Base-by-base conservation (phyloP, 2,888 invertebrate species). In the Drosophila putrida region DNA sequence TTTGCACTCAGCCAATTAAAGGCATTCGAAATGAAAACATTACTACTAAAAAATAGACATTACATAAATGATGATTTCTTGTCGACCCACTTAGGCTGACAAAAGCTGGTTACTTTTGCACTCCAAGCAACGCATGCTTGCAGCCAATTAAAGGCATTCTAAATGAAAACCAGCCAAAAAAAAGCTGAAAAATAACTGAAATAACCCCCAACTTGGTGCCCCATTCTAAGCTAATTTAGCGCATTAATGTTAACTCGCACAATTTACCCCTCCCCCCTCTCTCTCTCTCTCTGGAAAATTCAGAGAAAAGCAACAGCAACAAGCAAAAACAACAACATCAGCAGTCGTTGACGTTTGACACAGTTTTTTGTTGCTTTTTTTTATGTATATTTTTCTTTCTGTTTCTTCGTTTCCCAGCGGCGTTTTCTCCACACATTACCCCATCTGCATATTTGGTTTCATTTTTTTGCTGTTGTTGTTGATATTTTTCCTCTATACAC, bases 291-390 rank as follows among this genome's bases (percentile, higher is more conserved):
- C 71, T 70, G 58, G 47, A 69, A 73, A 83, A 66, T 77, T 47
- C 57, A 78, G 50, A 49, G 41, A 55, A 77, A 49, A 53, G 50
- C 66, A 66, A 47, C 43, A 47, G 31, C 54, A 62, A 36, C 15
- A 41, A 25, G 62, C n/a, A 66, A 47, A 38, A 51, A 36, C 53
- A 61, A 36, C 15, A 58, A 49, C 59, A 70, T 33, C 46, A 63
- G 49, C 65, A 82, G 84, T 85, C 88, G 73, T 88, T 85, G 88
- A 86, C 85, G 68, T 85, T 85, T 88, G 85, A 88, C 85, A 85
- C 73, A 86, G 58, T 75, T 85, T 69, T 70, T 65, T 27, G 43
- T 47, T 50, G 11, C 3, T 53, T 44, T 44, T 27, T 39, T 3
- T 41, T 20, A n/a, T 62, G 10, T 62, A 44, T 59, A 35, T 64